These are phyloP conservation scores for Rapana venosa DNA, from an alignment of 2,888 invertebrate genomes.

Conservation along the genomic window DNA sequence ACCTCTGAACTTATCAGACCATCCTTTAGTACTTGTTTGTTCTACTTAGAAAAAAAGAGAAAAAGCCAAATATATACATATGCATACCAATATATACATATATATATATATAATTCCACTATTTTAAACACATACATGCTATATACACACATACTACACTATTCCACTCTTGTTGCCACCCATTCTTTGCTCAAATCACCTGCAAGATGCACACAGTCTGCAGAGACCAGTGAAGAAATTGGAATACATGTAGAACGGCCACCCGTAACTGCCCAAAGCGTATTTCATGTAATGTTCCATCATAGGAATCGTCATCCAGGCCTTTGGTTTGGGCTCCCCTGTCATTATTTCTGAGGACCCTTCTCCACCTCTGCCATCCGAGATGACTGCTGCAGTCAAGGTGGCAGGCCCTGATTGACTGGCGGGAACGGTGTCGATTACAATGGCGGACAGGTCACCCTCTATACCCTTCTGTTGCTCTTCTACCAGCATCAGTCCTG, in stretches of 20 bases:
- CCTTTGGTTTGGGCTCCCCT: constrained; percentile 51
- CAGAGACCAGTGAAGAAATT: constrained; percentile 88
- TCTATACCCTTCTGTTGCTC: constrained; percentile 62
- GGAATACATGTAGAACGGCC: constrained; percentile 90
- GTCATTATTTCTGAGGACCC: constrained; percentile 9
- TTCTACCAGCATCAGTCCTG: constrained; percentile 89
- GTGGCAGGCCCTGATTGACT: constrained; percentile 15
- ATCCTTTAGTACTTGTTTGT: too few species aligned
- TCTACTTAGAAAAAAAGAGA: too few species aligned
- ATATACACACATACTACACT: too few species aligned
- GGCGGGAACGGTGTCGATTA: not conserved
- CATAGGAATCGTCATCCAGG: constrained; percentile 86
- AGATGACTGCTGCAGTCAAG: not conserved
- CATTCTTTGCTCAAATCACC: constrained; percentile 55
- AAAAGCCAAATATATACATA: too few species aligned
- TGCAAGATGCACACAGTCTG: constrained; percentile 80
- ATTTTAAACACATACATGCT: too few species aligned
- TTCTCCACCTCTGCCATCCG: constrained; percentile 15
- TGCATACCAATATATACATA: too few species aligned
- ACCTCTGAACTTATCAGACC: too few species aligned
- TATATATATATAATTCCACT: too few species aligned
- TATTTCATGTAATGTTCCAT: constrained; percentile 88
- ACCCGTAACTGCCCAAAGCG: constrained; percentile 91
- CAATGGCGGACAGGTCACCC: constrained; percentile 50
- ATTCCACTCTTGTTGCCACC: too few species aligned